Evolutionary conservation across 2,888 invertebrate genomes (phyloP), one percentile per base, ranked within the genome.

Genomic region (Xylocampa areola): DNA sequence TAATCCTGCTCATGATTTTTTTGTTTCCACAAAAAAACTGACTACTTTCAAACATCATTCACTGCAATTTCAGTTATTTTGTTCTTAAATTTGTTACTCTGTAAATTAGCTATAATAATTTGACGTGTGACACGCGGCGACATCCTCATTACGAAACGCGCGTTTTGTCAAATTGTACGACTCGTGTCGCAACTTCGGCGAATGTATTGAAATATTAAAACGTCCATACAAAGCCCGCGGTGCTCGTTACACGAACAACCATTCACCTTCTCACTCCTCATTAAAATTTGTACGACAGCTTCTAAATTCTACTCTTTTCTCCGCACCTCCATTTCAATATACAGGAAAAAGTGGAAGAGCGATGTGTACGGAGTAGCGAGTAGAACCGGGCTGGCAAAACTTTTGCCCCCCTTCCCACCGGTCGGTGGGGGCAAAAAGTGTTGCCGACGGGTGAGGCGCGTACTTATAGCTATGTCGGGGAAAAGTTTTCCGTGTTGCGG

Each of bases 401-500:
- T 93, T 94, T 94, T 91, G 83, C 90, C 90, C 68, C 89, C 87
- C 85, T 81, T 81, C 88, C 87, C 87, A 76, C 83, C 73, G 51
- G 82, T 84, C 73, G 51, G 82, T 84, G 92, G 92, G 84, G 92
- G 92, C 92, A 92, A 94, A 94, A 93, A 93, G 93, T 92, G 92
- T 91, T 91, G 91, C 91, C 92, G 91, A 88, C 92, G 91, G 92
- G 91, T 88, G 90, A 88, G 86, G 84, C 83, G 82, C 79, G 82
- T 88, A 86, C 83, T 87, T 93, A 90, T 94, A 93, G 90, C 90
- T 94, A 90, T 93, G 92, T 94, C 74, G 82, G 90, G 89, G 92
- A 93, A 94, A 94, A 94, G 93, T 94, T 94, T 94, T 93, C 91
- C 94, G 91, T 94, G 92, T 93, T 92, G 92, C 93, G 92, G 93